These are phyloP conservation scores for Psittacula derbiana DNA, from an alignment of 2,797 vertebrate genomes.

Conservation along the genomic window DNA sequence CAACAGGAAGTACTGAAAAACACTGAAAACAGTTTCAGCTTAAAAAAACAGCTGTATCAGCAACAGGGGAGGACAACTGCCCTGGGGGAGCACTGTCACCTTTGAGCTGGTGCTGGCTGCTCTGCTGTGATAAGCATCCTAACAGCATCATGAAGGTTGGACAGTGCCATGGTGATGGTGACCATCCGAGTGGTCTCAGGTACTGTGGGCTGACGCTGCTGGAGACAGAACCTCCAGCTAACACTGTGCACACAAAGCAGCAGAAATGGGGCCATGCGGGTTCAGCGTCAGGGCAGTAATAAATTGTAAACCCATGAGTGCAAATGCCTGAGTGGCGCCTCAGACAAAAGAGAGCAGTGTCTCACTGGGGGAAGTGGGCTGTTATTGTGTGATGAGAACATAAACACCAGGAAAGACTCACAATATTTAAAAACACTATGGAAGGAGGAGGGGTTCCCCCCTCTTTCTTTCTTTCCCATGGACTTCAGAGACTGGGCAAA, in stretches of 20 bases:
- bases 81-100: not conserved
- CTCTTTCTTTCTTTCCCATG: not conserved
- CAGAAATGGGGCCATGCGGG: rapidly evolving
- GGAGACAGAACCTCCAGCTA: not conserved
- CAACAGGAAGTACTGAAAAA: not conserved
- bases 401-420: not conserved
- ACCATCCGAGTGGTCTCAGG: rapidly evolving
- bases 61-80: too few relatives aligned
- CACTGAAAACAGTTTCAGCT: not conserved
- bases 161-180: rapidly evolving
- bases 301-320: not conserved
- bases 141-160: rapidly evolving
- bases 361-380: not conserved
- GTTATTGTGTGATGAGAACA: not conserved
- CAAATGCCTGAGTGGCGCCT: not conserved
- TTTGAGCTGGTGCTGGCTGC: not conserved
- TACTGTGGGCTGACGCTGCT: rapidly evolving
- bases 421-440: not conserved
- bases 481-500: not conserved
- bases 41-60: not conserved
- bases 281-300: conserved; percentile 20
- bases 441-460: not conserved
- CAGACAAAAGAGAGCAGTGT: conserved; percentile 22
- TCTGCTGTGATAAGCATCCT: rapidly evolving
- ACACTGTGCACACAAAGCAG: rapidly evolving